Evolutionary conservation across 2,797 vertebrate species (phyloP), one percentile per base, ranked within the genome.

Genomic region (Pseudocheirus occidentalis): DNA sequence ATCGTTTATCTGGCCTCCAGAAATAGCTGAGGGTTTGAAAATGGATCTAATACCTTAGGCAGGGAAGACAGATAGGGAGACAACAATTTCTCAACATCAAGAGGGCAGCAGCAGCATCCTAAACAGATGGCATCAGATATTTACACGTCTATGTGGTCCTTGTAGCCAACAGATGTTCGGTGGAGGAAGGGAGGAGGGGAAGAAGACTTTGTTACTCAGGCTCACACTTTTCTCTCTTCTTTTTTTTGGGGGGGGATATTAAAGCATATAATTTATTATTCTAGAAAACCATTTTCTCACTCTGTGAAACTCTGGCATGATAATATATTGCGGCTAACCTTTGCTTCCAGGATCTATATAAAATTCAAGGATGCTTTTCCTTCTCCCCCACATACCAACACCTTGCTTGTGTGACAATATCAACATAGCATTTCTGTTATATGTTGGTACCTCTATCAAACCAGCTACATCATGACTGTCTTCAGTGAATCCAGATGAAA

Each of bases 241-340:
- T 73, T 66, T 66, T 14, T 5, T 5, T 13, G 4, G 6, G n/a
- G n/a, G 7, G 90, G 31, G 90, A 56, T 62, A 81, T 56, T 91
- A 93, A 96, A 95, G 24, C 52, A 92, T 81, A 91, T 59, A 6
- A 92, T 94, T 87, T 54, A 95, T 93, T 50, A 90, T 62, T 40
- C 89, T 56, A 62, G 27, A 96, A 95, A 90, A 56, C 50, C 91
- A 92, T 81, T 81, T 81, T 94, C 56, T 54, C 46, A 73, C 58
- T 12, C 29, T 73, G 1, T 31, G 66, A 58, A 90, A 81, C 16
- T 52, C 56, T 24, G 62, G 93, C 90, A 46, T 81, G 46, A 95
- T 18, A 29, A 27, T 73, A 12, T 18, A 57, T 54, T 18, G 90
- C 55, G 90, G 62, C 28, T 27, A 14, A 46, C n/a, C 21, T 34